Conservation (phyloP, 1,140 invertebrate genomes). For the Parapsyche elsis region DNA sequence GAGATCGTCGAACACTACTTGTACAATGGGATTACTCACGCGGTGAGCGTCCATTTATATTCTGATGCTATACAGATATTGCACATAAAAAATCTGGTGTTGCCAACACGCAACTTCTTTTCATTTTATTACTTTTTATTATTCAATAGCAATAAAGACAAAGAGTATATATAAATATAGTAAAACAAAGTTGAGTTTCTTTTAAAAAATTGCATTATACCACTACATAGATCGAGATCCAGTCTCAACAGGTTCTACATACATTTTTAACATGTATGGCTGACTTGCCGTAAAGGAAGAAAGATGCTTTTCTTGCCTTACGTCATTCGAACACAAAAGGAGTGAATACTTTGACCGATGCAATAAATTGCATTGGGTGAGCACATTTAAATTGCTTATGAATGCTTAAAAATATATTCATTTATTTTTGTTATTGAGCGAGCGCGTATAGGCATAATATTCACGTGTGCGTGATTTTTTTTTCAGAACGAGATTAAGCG, state of each 20-base stretch:
- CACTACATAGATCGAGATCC: not conserved
- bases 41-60: no score
- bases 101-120: no score
- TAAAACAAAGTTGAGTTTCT: no score
- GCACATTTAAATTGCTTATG: not conserved
- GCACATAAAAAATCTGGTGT: no score
- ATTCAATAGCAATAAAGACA: no score
- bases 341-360: conserved; percentile 38
- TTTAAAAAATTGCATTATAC: not conserved
- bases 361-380: conserved; percentile 37
- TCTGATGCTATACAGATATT: no score
- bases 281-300: conserved; percentile 27
- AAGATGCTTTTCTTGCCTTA: conserved; percentile 36
- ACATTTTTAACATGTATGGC: conserved; percentile 30
- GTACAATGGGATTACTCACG: no score
- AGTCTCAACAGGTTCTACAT: conserved; percentile 28
- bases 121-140: no score
- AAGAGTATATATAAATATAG: no score
- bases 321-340: conserved; percentile 46
- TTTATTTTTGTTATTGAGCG: not conserved
- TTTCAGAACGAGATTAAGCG: conserved; percentile 41
- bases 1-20: not conserved
- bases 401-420: not conserved
- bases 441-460: not conserved
- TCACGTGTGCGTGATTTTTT: not conserved